Percentiles rank a stretch among this genome's conserved stretches.
phyloP scores from a whole-genome alignment of 2,888 invertebrate species.

The Ischnus inquisitorius region DNA sequence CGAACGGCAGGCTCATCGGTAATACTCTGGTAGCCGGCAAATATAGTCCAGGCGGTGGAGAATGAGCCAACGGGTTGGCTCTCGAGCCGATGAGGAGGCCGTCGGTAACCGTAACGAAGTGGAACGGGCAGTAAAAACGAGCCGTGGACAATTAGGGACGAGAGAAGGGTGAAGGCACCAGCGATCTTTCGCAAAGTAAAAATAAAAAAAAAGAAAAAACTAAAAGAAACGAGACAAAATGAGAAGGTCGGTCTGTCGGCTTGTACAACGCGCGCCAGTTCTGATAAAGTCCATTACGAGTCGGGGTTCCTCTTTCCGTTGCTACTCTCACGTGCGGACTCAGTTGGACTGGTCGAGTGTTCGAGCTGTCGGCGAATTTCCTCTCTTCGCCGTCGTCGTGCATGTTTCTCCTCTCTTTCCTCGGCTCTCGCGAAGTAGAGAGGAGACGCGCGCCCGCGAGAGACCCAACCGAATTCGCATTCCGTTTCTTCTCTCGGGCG shows the following conservation, averaged over 20 bases:
- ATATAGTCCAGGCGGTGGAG: not conserved
- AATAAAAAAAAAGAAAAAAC: constrained; percentile 51
- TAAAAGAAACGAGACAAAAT: constrained; percentile 43
- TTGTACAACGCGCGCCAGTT: constrained; percentile 65
- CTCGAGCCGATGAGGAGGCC: constrained; percentile 45
- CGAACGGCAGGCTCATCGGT: not conserved
- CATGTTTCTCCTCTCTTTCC: constrained; percentile 33
- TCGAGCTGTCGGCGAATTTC: constrained; percentile 24
- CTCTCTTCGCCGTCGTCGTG: constrained; percentile 26
- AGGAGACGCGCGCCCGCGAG: constrained; percentile 38
- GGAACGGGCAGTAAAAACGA: constrained; percentile 80
- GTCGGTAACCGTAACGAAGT: constrained; percentile 77
- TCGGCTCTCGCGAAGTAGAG: not conserved
- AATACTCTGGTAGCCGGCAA: not conserved
- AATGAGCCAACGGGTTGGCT: constrained; percentile 2
- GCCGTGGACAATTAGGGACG: constrained; percentile 79
- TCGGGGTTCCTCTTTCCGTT: constrained; percentile 12
- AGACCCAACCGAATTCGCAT: constrained; percentile 53
- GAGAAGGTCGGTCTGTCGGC: constrained; percentile 78
- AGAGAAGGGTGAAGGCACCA: constrained; percentile 46
- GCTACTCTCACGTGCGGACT: constrained; percentile 51
- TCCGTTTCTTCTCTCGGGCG: constrained; percentile 64
- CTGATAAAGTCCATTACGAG: constrained; percentile 80
- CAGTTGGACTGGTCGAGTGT: constrained; percentile 63
- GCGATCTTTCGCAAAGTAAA: constrained; percentile 42